These are phyloP conservation scores for Drosophila willistoni DNA, from an alignment of 1,140 invertebrate genomes.

Conservation along the genomic window DNA sequence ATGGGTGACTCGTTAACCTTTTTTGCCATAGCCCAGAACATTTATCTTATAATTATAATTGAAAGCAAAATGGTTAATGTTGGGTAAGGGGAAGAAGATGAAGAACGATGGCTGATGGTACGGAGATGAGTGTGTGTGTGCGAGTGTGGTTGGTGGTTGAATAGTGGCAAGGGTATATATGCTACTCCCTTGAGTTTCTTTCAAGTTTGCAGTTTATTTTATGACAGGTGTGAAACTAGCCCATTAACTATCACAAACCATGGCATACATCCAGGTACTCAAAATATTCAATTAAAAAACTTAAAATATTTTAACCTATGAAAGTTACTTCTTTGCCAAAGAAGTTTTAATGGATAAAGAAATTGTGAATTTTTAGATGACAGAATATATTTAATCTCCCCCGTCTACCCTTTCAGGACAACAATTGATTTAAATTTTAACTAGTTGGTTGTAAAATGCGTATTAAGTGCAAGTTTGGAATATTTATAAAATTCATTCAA, in stretches of 20 bases:
- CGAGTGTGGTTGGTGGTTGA: constrained; percentile 5
- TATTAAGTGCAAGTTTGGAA: no score
- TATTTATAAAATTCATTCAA: no score
- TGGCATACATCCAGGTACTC: constrained; percentile 1
- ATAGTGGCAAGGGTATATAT: neutral
- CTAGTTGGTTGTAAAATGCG: no score
- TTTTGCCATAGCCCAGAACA: constrained; percentile 49
- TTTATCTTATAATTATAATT: constrained; percentile 69
- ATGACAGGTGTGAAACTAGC: constrained; percentile 63
- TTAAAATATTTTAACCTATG: constrained; percentile 19
- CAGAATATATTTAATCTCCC: no score
- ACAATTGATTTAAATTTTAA: no score
- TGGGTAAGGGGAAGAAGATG: neutral
- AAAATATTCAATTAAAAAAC: constrained; percentile 14
- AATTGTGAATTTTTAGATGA: no score
- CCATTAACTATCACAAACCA: constrained; percentile 38
- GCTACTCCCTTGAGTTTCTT: constrained; percentile 12
- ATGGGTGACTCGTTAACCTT: constrained; percentile 62
- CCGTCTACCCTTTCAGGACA: no score
- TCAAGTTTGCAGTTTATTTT: constrained; percentile 30
- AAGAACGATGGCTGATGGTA: neutral
- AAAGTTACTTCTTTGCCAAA: no score
- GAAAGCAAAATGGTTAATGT: constrained; percentile 29
- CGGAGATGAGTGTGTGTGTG: neutral
- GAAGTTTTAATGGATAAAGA: no score